These are phyloP conservation scores for Platycheirus albimanus DNA, from an alignment of 2,888 invertebrate species.

Conservation along the genomic window DNA sequence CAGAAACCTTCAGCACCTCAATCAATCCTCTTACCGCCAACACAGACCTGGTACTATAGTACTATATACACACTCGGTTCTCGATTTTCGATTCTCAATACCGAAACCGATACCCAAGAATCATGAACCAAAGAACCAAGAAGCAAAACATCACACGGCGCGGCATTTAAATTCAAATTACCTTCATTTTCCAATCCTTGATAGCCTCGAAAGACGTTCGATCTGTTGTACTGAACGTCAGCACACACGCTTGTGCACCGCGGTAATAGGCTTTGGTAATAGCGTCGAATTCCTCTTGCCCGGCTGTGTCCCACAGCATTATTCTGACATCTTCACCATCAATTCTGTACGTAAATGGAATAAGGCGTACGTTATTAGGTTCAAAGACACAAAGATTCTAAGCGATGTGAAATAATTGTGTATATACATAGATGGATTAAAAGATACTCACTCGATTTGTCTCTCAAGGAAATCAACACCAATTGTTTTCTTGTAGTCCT, in stretches of 20 bases:
- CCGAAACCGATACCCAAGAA: too few species aligned
- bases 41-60: slow-evolving; percentile 7
- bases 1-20: slow-evolving; percentile 37
- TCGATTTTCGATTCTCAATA: too few species aligned
- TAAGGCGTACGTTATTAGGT: slow-evolving; percentile 69
- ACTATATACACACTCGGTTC: too few species aligned
- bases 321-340: slow-evolving; percentile 96
- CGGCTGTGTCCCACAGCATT: slow-evolving; percentile 99
- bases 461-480: slow-evolving; percentile 98
- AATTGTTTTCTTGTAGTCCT: slow-evolving; percentile 98
- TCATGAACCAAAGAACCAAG: too few species aligned
- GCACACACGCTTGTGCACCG: slow-evolving; percentile 97
- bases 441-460: slow-evolving; percentile 92
- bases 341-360: slow-evolving; percentile 85
- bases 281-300: slow-evolving; percentile 97
- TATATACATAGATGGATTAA: not conserved
- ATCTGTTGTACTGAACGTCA: slow-evolving; percentile 97
- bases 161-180: slow-evolving; percentile 80
- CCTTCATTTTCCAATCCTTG: slow-evolving; percentile 98
- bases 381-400: slow-evolving; percentile 28
- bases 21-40: slow-evolving; percentile 38
- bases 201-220: slow-evolving; percentile 96
- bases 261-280: slow-evolving; percentile 98
- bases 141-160: slow-evolving; percentile 9
- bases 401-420: too few species aligned